Conservation (phyloP, 2,888 invertebrate species). For the Psylliodes chrysocephalus region DNA sequence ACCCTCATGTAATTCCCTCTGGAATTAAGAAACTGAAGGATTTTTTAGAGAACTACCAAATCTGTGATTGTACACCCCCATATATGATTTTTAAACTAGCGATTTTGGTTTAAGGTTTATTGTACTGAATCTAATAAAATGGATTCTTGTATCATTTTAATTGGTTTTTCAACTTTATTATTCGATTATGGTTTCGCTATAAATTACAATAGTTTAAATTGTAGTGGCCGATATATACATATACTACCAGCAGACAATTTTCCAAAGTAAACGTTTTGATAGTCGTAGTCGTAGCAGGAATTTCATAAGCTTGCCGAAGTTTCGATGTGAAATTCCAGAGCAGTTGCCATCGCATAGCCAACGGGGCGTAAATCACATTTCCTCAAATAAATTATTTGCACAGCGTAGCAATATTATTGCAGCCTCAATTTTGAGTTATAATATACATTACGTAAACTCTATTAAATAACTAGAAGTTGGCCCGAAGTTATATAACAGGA, state of each 20-base stretch:
- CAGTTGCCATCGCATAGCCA: constrained; percentile 13
- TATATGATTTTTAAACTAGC: too few relatives aligned
- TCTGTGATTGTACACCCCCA: too few relatives aligned
- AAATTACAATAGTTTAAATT: too few relatives aligned
- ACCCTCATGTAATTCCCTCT: too few relatives aligned
- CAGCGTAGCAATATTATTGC: constrained; percentile 34
- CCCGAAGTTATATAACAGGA: constrained; percentile 40
- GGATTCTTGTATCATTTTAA: too few relatives aligned
- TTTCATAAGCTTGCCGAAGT: constrained; percentile 5
- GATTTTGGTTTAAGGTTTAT: too few relatives aligned
- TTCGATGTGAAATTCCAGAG: constrained; percentile 2
- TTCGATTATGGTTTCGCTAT: too few relatives aligned
- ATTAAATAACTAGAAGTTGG: constrained; percentile 47
- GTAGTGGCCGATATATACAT: too few relatives aligned
- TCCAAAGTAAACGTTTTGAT: constrained; percentile 12
- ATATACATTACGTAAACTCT: constrained; percentile 49
- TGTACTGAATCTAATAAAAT: too few relatives aligned
- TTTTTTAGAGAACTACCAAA: too few relatives aligned
- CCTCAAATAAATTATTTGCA: constrained; percentile 31
- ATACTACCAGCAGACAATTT: neutral
- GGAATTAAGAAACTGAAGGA: too few relatives aligned
- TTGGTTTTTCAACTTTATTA: too few relatives aligned
- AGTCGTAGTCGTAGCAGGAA: neutral
- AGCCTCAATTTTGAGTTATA: constrained; percentile 44
- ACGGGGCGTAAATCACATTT: constrained; percentile 33